Percentiles rank a stretch among this genome's conserved stretches.
Evolutionary conservation across 2,797 vertebrate species (phyloP).

Genomic region (Acrossocheilus wenchowensis): DNA sequence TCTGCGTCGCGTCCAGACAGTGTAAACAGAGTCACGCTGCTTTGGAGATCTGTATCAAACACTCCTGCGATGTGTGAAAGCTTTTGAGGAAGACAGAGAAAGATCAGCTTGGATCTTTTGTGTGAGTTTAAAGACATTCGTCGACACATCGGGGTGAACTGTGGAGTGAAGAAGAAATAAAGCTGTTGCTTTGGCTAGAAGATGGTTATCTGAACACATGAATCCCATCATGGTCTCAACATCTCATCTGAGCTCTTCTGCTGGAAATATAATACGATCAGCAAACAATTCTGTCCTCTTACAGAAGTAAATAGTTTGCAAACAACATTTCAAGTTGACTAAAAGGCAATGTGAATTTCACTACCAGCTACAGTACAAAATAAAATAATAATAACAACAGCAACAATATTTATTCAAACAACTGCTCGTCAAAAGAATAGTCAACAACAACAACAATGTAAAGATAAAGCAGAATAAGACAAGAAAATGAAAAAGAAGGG

Average conservation of each 20-base stretch:
- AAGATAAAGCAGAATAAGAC: no score
- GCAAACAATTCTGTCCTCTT: no score
- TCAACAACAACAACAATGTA: no score
- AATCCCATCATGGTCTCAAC: constrained; percentile 59
- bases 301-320: constrained; percentile 1
- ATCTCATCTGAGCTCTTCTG: constrained; percentile 43
- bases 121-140: constrained; percentile 49
- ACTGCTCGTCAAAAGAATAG: not conserved
- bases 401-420: no score
- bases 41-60: constrained; percentile 45
- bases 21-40: not conserved
- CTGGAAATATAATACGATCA: no score
- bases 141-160: constrained; percentile 62
- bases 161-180: constrained; percentile 63
- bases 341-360: not conserved
- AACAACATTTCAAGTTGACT: not conserved
- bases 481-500: no score
- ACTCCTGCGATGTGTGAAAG: no score
- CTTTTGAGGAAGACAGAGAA: no score
- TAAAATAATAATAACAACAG: no score
- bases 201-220: constrained; percentile 66
- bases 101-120: constrained; percentile 69
- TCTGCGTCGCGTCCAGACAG: not conserved
- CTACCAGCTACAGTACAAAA: not conserved
- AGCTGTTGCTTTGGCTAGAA: constrained; percentile 72